Evolutionary conservation across 2,888 invertebrate genomes (phyloP).

Genomic region (Hermodice carunculata): DNA sequence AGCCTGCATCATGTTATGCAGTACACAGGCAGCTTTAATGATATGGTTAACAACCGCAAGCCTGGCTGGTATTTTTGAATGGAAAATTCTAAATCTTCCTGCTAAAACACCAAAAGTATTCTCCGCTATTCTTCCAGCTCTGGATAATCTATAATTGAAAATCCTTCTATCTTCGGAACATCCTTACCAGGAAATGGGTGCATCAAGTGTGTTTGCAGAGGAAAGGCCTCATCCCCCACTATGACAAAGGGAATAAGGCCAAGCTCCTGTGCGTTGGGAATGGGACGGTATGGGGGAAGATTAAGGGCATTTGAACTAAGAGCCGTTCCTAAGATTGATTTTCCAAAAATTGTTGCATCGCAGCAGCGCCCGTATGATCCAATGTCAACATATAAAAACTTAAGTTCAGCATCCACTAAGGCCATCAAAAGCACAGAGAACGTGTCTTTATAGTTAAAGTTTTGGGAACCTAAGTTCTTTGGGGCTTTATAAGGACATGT

Average conservation of each 20-base stretch:
- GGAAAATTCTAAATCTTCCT: conserved; percentile 1
- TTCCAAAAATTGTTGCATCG: conserved; percentile 11
- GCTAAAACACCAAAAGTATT: conserved; percentile 27
- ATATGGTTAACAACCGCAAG: background rate
- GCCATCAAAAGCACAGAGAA: conserved; percentile 37
- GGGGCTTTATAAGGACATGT: conserved; percentile 53
- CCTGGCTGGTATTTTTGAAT: conserved; percentile 1
- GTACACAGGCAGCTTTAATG: conserved; percentile 1
- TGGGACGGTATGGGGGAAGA: background rate
- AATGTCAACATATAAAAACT: conserved; percentile 6
- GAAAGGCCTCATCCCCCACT: conserved; percentile 21
- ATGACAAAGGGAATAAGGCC: conserved; percentile 2
- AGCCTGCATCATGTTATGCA: conserved; percentile 12
- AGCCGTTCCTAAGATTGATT: conserved; percentile 2
- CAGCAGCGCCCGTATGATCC: conserved; percentile 10
- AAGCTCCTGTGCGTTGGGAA: conserved; percentile 2
- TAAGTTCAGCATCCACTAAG: background rate
- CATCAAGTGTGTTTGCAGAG: background rate
- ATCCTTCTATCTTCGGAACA: conserved; percentile 3
- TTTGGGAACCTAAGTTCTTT: conserved; percentile 44
- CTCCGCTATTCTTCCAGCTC: conserved; percentile 14
- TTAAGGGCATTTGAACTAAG: background rate
- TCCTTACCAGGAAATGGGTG: conserved; percentile 5
- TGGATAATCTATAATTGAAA: conserved; percentile 28
- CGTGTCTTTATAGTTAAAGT: conserved; percentile 55